A percentile compares a stretch with the other conserved stretches of the same genome.
Evolutionary conservation across 2,888 invertebrate species (phyloP).

Genomic region (Dermolepida albohirtum): DNA sequence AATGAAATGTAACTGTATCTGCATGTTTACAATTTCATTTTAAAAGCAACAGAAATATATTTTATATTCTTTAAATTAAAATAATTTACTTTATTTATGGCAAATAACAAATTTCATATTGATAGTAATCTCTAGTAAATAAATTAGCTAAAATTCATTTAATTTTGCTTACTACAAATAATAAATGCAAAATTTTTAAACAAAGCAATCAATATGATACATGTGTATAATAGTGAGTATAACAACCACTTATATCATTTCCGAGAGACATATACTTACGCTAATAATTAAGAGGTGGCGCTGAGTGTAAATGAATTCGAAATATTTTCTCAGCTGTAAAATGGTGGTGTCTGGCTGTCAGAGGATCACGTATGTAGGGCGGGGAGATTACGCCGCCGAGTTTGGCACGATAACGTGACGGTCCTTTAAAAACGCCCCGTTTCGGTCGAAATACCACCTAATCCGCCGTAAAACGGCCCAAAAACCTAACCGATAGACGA

Average conservation of each 20-base stretch:
- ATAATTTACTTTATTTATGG: too few relatives aligned
- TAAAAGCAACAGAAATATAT: too few relatives aligned
- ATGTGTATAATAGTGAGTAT: neutral
- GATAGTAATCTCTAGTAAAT: too few relatives aligned
- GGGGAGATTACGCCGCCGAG: constrained; percentile 58
- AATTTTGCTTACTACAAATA: too few relatives aligned
- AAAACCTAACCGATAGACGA: constrained; percentile 4
- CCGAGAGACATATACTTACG: neutral
- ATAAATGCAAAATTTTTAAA: neutral
- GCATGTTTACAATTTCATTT: too few relatives aligned
- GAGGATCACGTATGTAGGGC: constrained; percentile 64
- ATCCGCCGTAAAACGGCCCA: constrained; percentile 9
- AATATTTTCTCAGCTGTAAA: constrained; percentile 58
- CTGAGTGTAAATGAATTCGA: constrained; percentile 28
- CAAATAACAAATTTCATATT: too few relatives aligned
- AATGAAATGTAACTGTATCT: too few relatives aligned
- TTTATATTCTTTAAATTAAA: too few relatives aligned
- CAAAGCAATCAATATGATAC: neutral
- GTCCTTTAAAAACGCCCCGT: constrained; percentile 44
- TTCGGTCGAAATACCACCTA: constrained; percentile 41
- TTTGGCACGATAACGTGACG: constrained; percentile 33
- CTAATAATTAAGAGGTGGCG: constrained; percentile 40
- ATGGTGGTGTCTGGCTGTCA: constrained; percentile 61
- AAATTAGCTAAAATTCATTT: too few relatives aligned
- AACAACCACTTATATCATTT: neutral